Evolutionary conservation across 2,797 vertebrate genomes (phyloP), one percentile per base, ranked within the genome.

Genomic region (Sphaeramia orbicularis): DNA sequence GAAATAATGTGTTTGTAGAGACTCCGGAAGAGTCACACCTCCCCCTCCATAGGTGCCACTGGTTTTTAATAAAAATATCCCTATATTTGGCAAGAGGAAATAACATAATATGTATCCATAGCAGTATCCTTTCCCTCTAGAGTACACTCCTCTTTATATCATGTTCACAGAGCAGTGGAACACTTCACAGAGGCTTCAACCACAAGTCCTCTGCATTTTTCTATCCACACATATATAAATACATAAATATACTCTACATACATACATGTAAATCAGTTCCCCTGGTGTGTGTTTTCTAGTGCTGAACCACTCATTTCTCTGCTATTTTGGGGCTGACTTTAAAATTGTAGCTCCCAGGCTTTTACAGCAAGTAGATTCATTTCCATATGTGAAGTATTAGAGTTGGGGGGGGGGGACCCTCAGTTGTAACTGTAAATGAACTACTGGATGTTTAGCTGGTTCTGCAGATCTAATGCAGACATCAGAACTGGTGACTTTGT

Each of bases 251-350:
- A 24, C 10, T 53, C 21, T 13, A 32, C 42, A 13, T 52, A 42
- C 44, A 54, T 43, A 18, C 41, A 65, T 51, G 41, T 37, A 66
- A 57, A 57, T 30, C 51, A 59, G 50, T 57, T 32, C 50, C 57
- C 54, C 30, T n/a, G 48, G 65, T n/a, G 16, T 60, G 64, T 65
- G 9, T 71, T 52, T 53, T 57, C 44, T 21, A 76, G 0, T 2
- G 49, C 64, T 18, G 43, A 54, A 54, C 45, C 49, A 7, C 44
- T 63, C 42, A 67, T 65, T 21, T 65, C 62, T 84, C 78, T 55
- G 65, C 77, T 82, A 77, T 85, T 86, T 85, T 74, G 65, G 65
- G 56, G 70, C 70, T 65, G 60, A 71, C 58, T 62, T 70, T 45
- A 72, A 67, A 79, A 81, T 57, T 57, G 57, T 30, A 30, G 71